Conservation (phyloP, 2,113 vertebrate species). For the Acinonyx jubatus region DNA sequence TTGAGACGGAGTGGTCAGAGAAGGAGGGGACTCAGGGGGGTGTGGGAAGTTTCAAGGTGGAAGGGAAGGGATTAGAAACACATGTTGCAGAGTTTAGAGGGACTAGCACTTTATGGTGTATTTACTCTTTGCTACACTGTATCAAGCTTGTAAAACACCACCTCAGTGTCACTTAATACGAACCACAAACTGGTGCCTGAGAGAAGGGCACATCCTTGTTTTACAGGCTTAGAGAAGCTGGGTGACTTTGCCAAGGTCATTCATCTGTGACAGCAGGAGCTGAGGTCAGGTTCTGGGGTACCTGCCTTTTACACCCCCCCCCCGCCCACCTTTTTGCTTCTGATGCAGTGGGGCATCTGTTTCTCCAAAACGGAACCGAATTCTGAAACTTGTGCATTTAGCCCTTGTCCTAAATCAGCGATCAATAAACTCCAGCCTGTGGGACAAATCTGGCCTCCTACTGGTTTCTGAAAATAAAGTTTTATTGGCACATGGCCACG, state of each 20-base stretch:
- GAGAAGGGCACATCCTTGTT: background rate
- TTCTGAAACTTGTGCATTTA: background rate
- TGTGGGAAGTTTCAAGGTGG: background rate
- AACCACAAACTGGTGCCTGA: background rate
- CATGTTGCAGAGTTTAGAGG: background rate
- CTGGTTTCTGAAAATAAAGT: background rate
- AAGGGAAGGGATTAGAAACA: background rate
- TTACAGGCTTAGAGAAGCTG: background rate
- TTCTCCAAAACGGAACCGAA: background rate
- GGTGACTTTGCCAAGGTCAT: background rate
- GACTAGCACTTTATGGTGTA: background rate
- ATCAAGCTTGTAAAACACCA: background rate
- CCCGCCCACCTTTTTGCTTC: background rate
- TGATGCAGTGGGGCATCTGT: background rate
- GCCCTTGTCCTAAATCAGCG: background rate
- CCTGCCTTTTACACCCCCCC: background rate
- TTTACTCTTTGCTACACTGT: background rate
- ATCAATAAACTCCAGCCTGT: background rate
- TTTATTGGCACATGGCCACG: accelerated
- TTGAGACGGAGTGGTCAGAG: background rate
- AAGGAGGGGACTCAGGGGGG: background rate
- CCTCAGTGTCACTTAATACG: background rate
- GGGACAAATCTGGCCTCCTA: background rate
- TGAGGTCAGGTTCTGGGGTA: accelerated
- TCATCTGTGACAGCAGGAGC: background rate